phyloP scores from a whole-genome alignment of 2,797 vertebrate species.

The Phrynocephalus vlangalii region DNA sequence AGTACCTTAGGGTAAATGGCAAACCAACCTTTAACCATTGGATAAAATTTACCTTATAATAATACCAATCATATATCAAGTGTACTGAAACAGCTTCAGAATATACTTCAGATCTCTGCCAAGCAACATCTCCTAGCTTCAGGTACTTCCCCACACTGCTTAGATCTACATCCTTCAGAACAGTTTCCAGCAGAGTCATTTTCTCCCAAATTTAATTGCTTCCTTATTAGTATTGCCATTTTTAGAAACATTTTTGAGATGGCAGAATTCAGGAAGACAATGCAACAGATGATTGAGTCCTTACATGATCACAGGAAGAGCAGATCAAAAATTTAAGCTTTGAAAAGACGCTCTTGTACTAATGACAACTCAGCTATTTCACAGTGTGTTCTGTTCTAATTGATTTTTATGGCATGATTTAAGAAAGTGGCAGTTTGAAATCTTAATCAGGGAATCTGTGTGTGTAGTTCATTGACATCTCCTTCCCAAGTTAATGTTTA shows the following conservation, averaged over 20 bases:
- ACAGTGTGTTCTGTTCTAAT: conserved; percentile 21
- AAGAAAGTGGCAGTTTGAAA: conserved; percentile 25
- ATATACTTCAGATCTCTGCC: conserved; percentile 21
- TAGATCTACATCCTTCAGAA: neutral
- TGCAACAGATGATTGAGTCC: conserved; percentile 5
- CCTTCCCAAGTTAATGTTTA: neutral
- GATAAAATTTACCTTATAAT: neutral
- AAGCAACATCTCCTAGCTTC: neutral
- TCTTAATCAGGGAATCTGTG: neutral
- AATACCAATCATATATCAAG: neutral
- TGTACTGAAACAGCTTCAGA: neutral
- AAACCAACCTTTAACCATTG: neutral
- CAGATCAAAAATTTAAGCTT: conserved; percentile 45
- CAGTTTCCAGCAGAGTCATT: conserved; percentile 27
- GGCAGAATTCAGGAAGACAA: conserved; percentile 34
- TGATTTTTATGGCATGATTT: conserved; percentile 39
- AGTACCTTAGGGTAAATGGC: neutral
- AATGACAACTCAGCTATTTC: conserved; percentile 23
- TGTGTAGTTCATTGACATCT: conserved; percentile 1
- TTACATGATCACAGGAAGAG: conserved; percentile 29
- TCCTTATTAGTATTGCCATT: conserved; percentile 16
- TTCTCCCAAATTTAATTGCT: conserved; percentile 4
- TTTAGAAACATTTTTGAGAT: conserved; percentile 31
- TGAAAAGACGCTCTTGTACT: conserved; percentile 35
- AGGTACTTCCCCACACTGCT: conserved; percentile 1